A percentile compares a stretch with the other conserved stretches of the same genome.
These are phyloP conservation scores for Galeopsomyia nigrocyanea DNA, from an alignment of 2,888 invertebrate genomes.

Conservation along the genomic window DNA sequence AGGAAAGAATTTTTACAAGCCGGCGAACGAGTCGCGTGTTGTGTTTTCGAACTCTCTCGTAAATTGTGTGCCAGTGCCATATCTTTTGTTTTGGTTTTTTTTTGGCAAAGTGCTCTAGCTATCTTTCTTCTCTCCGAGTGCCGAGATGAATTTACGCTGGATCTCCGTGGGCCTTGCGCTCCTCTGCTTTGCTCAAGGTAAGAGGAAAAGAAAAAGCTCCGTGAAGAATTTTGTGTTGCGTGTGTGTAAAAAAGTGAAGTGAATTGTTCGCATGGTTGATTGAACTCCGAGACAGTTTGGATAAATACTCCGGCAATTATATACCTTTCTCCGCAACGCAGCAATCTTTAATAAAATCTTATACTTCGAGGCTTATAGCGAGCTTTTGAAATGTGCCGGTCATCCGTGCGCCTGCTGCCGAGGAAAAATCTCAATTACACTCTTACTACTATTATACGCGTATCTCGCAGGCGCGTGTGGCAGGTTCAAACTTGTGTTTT, in stretches of 20 bases:
- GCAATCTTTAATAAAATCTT: no score
- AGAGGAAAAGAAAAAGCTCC: slow-evolving; percentile 5
- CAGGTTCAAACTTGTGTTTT: no score
- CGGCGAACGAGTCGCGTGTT: no score
- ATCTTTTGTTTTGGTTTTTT: neutral
- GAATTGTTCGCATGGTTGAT: neutral
- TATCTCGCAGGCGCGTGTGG: no score
- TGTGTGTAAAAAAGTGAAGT: neutral
- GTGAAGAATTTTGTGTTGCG: neutral
- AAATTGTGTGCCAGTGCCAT: neutral
- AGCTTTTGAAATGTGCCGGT: no score
- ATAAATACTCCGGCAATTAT: neutral
- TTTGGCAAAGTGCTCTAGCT: neutral
- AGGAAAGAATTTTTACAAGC: no score
- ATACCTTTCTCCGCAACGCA: neutral
- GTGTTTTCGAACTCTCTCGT: neutral
- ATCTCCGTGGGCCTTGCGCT: slow-evolving; percentile 18
- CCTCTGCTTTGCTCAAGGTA: slow-evolving; percentile 37
- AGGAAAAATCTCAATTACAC: no score
- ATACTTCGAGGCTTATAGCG: no score
- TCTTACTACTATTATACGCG: no score
- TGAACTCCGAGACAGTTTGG: neutral
- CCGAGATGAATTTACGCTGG: slow-evolving; percentile 19
- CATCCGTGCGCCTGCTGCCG: no score
- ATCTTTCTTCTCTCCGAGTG: neutral